Evolutionary conservation across 2,888 invertebrate genomes (phyloP).

Genomic region (Lordiphosa andalusiaca): DNA sequence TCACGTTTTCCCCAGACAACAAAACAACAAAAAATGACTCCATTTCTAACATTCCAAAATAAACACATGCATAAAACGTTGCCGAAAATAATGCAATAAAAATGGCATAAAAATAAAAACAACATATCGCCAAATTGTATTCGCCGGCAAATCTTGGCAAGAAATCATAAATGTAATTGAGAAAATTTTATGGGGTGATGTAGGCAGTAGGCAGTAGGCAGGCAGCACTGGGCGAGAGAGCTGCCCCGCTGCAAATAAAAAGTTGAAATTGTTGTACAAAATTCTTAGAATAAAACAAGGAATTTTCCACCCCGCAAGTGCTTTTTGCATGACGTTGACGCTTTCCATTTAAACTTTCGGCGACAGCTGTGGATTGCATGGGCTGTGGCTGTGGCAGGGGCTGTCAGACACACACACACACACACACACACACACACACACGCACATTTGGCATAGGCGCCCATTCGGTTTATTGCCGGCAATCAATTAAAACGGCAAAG

Average conservation of each 20-base stretch:
- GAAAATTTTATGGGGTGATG: conserved; percentile 58
- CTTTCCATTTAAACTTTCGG: conserved; percentile 67
- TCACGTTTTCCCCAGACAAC: conserved; percentile 57
- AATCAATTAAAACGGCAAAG: conserved; percentile 73
- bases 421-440: conserved; percentile 15
- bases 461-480: conserved; percentile 71
- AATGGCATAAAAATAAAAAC: conserved; percentile 64
- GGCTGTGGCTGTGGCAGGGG: background rate
- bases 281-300: conserved; percentile 60
- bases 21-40: conserved; percentile 63
- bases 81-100: conserved; percentile 72
- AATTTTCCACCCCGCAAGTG: conserved; percentile 20
- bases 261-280: conserved; percentile 69
- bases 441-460: conserved; percentile 47
- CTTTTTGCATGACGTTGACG: conserved; percentile 61
- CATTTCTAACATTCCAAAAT: conserved; percentile 44
- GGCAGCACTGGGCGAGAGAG: background rate
- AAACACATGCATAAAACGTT: conserved; percentile 59
- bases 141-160: conserved; percentile 41
- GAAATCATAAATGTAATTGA: conserved; percentile 75
- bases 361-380: conserved; percentile 49
- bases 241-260: conserved; percentile 53
- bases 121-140: conserved; percentile 14
- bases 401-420: conserved; percentile 16
- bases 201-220: background rate